phyloP scores from a whole-genome alignment of 2,797 vertebrate species.

The Syndactyla subalaris region DNA sequence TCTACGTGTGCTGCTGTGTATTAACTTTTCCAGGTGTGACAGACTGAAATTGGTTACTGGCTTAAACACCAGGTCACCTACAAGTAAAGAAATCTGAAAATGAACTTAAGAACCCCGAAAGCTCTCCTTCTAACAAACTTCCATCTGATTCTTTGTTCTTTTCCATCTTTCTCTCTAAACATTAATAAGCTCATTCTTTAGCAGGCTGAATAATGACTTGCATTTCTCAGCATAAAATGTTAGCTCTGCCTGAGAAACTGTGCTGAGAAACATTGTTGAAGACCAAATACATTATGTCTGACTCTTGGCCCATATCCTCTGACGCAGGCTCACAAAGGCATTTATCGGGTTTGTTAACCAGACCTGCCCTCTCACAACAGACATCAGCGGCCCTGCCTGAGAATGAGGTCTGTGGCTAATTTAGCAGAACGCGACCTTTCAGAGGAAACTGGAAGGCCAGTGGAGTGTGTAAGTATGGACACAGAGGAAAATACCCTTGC shows the following conservation, averaged over 20 bases:
- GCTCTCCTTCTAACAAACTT: neutral
- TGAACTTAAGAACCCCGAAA: neutral
- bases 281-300: neutral
- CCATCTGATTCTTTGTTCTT: neutral
- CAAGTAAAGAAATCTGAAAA: neutral
- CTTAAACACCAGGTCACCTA: neutral
- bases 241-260: neutral
- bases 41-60: neutral
- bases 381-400: neutral
- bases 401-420: neutral
- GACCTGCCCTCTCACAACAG: neutral
- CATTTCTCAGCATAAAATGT: neutral
- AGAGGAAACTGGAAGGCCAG: neutral
- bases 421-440: constrained; percentile 29
- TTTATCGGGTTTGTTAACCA: neutral
- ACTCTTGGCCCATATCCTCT: neutral
- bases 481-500: neutral
- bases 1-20: neutral
- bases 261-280: neutral
- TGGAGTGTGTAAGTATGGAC: neutral
- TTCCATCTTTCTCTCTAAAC: neutral
- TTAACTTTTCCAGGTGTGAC: neutral
- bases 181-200: neutral
- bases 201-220: neutral
- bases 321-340: neutral